Percentiles rank a stretch among this genome's conserved stretches.
Conservation (phyloP, 92 coral and sea anemone species). For the Epizoanthus illoricatus region DNA sequence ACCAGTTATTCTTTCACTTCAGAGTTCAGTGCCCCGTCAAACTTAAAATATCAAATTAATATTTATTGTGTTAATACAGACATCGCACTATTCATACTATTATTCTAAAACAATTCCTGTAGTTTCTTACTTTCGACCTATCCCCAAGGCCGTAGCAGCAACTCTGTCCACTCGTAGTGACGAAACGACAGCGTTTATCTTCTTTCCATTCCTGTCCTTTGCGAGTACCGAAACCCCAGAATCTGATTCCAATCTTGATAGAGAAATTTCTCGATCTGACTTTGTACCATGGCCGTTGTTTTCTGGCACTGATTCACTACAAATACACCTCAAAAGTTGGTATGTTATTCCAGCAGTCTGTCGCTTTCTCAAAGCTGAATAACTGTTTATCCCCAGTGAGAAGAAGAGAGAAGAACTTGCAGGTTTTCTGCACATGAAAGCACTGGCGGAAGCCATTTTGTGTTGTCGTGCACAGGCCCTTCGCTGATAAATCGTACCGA, state of each 20-base stretch:
- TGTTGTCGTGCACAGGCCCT: slow-evolving; percentile 13
- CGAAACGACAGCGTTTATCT: slow-evolving; percentile 58
- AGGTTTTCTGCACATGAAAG: slow-evolving; percentile 1
- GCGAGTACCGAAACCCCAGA: slow-evolving; percentile 2
- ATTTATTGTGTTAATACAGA: too few species aligned
- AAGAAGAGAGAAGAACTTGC: background rate
- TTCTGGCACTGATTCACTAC: background rate
- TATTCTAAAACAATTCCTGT: too few species aligned
- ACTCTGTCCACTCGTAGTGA: slow-evolving; percentile 74
- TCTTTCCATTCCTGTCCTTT: slow-evolving; percentile 36
- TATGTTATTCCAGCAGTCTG: background rate
- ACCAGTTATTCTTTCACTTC: too few species aligned
- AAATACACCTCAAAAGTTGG: background rate
- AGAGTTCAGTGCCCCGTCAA: too few species aligned
- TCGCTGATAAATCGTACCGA: background rate
- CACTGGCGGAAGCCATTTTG: slow-evolving; percentile 23
- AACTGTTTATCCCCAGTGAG: background rate
- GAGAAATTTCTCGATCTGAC: background rate
- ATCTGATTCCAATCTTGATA: background rate
- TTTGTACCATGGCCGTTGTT: background rate
- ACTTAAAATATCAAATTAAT: too few species aligned
- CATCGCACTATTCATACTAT: too few species aligned
- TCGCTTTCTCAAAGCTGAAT: background rate
- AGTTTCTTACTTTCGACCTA: slow-evolving; percentile 61
- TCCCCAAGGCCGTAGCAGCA: slow-evolving; percentile 65